These are phyloP conservation scores for Colius striatus DNA, from an alignment of 2,113 vertebrate genomes.

Conservation along the genomic window DNA sequence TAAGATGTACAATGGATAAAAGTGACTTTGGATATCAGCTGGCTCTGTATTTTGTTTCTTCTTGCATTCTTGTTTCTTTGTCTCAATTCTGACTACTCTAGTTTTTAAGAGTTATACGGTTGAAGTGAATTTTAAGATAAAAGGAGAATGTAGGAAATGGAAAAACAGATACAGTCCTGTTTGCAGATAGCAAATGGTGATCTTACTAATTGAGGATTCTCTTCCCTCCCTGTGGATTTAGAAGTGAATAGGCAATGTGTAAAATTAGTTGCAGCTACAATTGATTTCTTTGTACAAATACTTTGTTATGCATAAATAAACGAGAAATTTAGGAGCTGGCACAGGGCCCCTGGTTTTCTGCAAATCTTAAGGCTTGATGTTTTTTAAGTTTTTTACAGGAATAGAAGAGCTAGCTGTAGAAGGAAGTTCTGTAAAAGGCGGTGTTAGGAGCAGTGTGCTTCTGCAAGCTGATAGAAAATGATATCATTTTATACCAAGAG, in stretches of 20 bases:
- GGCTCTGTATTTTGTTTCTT: background rate
- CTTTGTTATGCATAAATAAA: conserved; percentile 18
- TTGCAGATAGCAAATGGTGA: background rate
- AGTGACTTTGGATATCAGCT: background rate
- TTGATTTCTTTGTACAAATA: conserved; percentile 11
- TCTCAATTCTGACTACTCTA: background rate
- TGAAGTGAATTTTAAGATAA: background rate
- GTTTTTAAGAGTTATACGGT: background rate
- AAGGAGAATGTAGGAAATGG: background rate
- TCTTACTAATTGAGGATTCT: background rate
- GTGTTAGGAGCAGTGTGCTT: background rate
- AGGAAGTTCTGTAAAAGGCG: background rate
- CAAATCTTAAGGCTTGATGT: background rate
- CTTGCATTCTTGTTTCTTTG: background rate
- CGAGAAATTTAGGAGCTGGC: conserved; percentile 14
- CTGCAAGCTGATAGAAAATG: background rate
- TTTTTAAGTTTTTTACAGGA: background rate
- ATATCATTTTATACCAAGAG: background rate
- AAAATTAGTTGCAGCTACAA: background rate
- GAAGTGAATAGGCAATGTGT: background rate
- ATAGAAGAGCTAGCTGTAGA: background rate
- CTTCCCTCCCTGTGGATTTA: background rate
- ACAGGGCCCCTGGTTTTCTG: background rate
- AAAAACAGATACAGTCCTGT: background rate
- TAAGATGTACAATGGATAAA: background rate